Percentiles rank a stretch among this genome's conserved stretches.
These are phyloP conservation scores for Stenoptilia bipunctidactyla DNA, from an alignment of 2,888 invertebrate species.

Conservation along the genomic window DNA sequence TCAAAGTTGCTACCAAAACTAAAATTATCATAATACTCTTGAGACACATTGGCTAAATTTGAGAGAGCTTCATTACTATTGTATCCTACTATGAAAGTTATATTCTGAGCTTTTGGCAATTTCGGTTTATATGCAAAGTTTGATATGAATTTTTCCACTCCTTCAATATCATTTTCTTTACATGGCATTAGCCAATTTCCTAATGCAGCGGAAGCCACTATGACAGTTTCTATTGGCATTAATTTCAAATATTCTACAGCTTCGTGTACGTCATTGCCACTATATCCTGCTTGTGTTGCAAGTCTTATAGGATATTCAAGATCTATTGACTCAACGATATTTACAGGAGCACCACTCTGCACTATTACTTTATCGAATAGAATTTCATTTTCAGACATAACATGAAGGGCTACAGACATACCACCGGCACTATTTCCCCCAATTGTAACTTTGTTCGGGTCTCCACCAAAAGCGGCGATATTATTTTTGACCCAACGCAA, in stretches of 20 bases:
- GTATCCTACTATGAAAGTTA: constrained; percentile 35
- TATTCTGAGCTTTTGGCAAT: constrained; percentile 24
- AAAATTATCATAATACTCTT: constrained; percentile 17
- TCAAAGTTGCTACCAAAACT: background rate
- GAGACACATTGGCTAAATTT: constrained; percentile 13
- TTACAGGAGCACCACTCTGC: constrained; percentile 28
- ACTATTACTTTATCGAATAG: constrained; percentile 30
- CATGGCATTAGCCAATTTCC: constrained; percentile 28
- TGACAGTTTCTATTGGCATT: constrained; percentile 20
- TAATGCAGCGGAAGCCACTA: constrained; percentile 19
- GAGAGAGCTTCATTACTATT: constrained; percentile 26
- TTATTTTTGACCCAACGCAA: constrained; percentile 35
- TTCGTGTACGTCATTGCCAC: constrained; percentile 18
- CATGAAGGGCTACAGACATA: constrained; percentile 31
- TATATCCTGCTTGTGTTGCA: constrained; percentile 24
- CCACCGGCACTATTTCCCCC: constrained; percentile 34
- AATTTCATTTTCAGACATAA: constrained; percentile 24
- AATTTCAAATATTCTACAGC: constrained; percentile 26
- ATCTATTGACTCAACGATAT: constrained; percentile 20
- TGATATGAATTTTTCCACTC: constrained; percentile 27
- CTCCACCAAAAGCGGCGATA: constrained; percentile 36
- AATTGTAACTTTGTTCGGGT: constrained; percentile 28
- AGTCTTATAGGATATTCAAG: constrained; percentile 26
- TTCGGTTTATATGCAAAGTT: constrained; percentile 24
- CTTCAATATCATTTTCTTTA: constrained; percentile 27